Conservation (phyloP, 2,888 invertebrate genomes). For the Ichneumon xanthorius region DNA sequence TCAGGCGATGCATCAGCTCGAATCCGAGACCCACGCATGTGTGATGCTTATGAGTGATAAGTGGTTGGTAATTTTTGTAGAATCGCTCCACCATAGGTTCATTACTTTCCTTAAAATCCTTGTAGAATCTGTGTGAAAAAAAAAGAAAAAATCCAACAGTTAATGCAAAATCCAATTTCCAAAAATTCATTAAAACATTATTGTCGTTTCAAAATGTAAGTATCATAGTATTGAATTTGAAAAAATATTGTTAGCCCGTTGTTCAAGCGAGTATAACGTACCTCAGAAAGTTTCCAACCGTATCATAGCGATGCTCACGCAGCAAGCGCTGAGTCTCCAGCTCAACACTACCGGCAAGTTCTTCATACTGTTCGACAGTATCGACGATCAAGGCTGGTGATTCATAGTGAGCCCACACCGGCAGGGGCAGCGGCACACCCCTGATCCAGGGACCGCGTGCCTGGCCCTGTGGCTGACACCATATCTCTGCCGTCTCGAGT, state of each 20-base stretch:
- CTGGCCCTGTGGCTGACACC: slow-evolving; percentile 85
- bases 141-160: background rate
- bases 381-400: slow-evolving; percentile 85
- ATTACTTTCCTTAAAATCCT: slow-evolving; percentile 86
- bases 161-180: background rate
- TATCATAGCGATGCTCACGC: slow-evolving; percentile 95
- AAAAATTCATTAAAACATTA: background rate
- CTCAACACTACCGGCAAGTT: slow-evolving; percentile 92
- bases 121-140: slow-evolving; percentile 86
- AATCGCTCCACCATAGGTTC: slow-evolving; percentile 90
- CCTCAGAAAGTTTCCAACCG: slow-evolving; percentile 93
- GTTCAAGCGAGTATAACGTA: slow-evolving; percentile 71
- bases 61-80: slow-evolving; percentile 92
- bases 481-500: slow-evolving; percentile 91
- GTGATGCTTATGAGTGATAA: slow-evolving; percentile 91
- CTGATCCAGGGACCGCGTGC: slow-evolving; percentile 87
- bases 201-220: no score
- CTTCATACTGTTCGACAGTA: slow-evolving; percentile 90
- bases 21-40: slow-evolving; percentile 96
- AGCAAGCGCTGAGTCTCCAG: slow-evolving; percentile 92
- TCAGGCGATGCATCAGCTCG: slow-evolving; percentile 90
- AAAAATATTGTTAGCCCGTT: background rate
- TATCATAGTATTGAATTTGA: no score
- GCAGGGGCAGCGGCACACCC: slow-evolving; percentile 91
- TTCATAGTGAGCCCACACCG: slow-evolving; percentile 89